Evolutionary conservation across 1,140 invertebrate genomes (phyloP).

Genomic region (Geopemphigus sp.): DNA sequence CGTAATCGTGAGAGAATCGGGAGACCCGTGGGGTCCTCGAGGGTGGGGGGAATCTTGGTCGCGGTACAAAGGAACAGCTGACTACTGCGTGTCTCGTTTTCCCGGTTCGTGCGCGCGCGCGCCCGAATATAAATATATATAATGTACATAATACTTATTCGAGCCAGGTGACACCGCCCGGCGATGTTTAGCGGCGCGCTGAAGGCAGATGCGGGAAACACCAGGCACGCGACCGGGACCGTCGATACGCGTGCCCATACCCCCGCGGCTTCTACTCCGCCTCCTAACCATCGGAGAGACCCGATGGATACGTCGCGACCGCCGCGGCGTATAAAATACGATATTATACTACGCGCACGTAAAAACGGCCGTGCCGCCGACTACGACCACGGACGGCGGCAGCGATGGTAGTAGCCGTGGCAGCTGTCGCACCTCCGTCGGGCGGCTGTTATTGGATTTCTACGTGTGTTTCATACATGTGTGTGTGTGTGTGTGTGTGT

Average conservation of each 20-base stretch:
- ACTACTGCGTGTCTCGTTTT: slow-evolving; percentile 6
- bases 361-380: no score
- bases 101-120: neutral
- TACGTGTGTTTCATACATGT: neutral
- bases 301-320: no score
- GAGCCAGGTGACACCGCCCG: slow-evolving; percentile 43
- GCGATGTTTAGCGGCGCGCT: neutral
- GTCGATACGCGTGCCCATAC: slow-evolving; percentile 47
- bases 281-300: no score
- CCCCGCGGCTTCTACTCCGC: no score
- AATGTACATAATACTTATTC: no score
- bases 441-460: slow-evolving; percentile 3
- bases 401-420: neutral
- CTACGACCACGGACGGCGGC: no score
- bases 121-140: no score
- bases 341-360: neutral
- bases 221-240: slow-evolving; percentile 46
- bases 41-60: no score
- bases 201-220: slow-evolving; percentile 49
- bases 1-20: slow-evolving; percentile 3
- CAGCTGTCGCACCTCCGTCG: neutral
- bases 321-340: no score
- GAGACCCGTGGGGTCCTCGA: neutral
- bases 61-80: slow-evolving; percentile 44
- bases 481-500: no score